Base-by-base conservation (phyloP, 2,888 invertebrate genomes). In the Temnothorax rugatulus region DNA sequence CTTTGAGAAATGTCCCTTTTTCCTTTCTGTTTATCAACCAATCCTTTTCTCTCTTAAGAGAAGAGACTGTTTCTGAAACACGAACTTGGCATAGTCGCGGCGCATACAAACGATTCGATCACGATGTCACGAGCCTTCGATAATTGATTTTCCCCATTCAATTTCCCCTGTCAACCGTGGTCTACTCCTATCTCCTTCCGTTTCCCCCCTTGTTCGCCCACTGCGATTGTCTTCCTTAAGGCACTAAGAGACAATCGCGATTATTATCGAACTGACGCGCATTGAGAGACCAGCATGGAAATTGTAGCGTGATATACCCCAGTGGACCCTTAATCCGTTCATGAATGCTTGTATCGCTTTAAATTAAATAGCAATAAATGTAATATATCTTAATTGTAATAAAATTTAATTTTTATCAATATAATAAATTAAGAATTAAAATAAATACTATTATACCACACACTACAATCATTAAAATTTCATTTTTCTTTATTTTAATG, bases 121-220 rank as follows among this genome's bases (percentile, higher is more conserved):
- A 64, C 75, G 74, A 77, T 82, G 59, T 73, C 64, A 38, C 71
- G 82, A 82, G 63, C 21, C 74, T 54, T 34, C 82, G 84, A 86
- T 91, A 91, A 91, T 90, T 89, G 89, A 91, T 89, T 89, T 91
- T 86, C 69, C 85, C 83, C 84, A 85, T 89, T 90, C 85, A 89
- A 90, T 90, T 90, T 87, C 66, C 64, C 57, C 84, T 82, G 85
- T 83, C 88, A 81, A 88, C 83, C 87, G 86, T 69, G 38, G 18
- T 52, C 50, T 38, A 15, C 73, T 63, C n/a, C 7, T 25, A 7
- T 54, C 64, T 57, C 25, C 34, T 18, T 15, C 15, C 25, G 38
- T 25, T 57, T 18, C 18, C 41, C 11, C 15, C 25, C 34, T 73
- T 25, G n/a, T 61, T 66, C 44, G 15, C 18, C 9, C 34, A 44